Evolutionary conservation across 1,140 invertebrate genomes (phyloP).

Genomic region (Brachionus sp.): DNA sequence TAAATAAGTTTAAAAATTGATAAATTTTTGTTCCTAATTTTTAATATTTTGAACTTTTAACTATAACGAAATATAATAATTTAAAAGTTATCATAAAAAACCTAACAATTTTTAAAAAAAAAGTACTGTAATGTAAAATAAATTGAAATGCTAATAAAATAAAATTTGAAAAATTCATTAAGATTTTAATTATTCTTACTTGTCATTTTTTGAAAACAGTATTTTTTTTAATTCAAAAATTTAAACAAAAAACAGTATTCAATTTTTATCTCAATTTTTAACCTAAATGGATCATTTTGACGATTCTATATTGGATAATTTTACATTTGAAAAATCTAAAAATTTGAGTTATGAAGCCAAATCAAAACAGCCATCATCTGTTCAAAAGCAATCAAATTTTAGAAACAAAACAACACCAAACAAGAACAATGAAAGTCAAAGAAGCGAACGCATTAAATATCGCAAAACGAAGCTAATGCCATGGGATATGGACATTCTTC

Average conservation of each 20-base stretch:
- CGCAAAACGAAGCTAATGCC: slow-evolving; percentile 11
- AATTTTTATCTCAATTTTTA: not conserved
- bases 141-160: not conserved
- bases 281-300: slow-evolving; percentile 5
- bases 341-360: not conserved
- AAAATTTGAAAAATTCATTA: not conserved
- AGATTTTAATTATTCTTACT: not conserved
- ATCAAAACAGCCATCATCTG: not conserved
- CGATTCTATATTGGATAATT: not conserved
- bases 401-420: not conserved
- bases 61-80: no score
- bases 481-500: slow-evolving; percentile 37
- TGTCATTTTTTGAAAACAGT: slow-evolving; percentile 13
- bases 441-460: not conserved
- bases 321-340: slow-evolving; percentile 15
- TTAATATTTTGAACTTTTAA: no score
- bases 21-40: not conserved
- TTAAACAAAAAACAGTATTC: not conserved
- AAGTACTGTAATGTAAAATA: not conserved
- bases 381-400: not conserved
- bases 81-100: no score
- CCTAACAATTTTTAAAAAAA: not conserved
- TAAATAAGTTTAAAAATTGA: no score
- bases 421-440: not conserved
- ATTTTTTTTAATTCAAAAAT: not conserved